A percentile compares a stretch with the other conserved stretches of the same genome.
These are phyloP conservation scores for Seira sanloemensis DNA, from an alignment of 2,888 invertebrate species.

Conservation along the genomic window DNA sequence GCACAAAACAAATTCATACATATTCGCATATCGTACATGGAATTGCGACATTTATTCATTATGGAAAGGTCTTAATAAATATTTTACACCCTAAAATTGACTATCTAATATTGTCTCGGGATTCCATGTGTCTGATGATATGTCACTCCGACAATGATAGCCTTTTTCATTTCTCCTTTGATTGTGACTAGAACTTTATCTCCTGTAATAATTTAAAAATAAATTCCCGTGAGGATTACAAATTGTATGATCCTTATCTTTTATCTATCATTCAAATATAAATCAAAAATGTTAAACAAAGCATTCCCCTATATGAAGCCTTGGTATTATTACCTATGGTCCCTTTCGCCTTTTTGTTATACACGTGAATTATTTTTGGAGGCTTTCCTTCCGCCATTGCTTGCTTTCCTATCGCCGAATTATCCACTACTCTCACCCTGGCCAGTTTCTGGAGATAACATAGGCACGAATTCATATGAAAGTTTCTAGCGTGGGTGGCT, in stretches of 20 bases:
- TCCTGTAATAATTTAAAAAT: constrained; percentile 78
- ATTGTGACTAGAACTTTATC: constrained; percentile 95
- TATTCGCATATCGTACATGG: too few relatives aligned
- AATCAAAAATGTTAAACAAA: too few relatives aligned
- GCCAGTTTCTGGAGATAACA: constrained; percentile 79
- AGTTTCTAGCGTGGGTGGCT: constrained; percentile 22
- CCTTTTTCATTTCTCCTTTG: constrained; percentile 96
- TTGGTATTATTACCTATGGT: constrained; percentile 82
- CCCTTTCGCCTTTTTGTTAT: constrained; percentile 84
- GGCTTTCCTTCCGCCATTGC: constrained; percentile 97
- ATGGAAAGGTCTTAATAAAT: neutral
- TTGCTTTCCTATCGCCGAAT: constrained; percentile 94
- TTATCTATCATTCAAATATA: too few relatives aligned
- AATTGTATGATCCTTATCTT: neutral
- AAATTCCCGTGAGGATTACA: neutral
- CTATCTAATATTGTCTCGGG: constrained; percentile 93
- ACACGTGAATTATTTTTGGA: constrained; percentile 94
- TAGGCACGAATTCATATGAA: constrained; percentile 47
- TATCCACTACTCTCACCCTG: constrained; percentile 94
- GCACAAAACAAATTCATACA: neutral
- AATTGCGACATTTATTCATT: neutral
- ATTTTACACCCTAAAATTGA: neutral
- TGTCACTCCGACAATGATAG: constrained; percentile 91
- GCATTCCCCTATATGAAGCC: too few relatives aligned
- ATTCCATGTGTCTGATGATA: constrained; percentile 87